Evolutionary conservation across 2,888 invertebrate genomes (phyloP).

Genomic region (Hyles lineata): DNA sequence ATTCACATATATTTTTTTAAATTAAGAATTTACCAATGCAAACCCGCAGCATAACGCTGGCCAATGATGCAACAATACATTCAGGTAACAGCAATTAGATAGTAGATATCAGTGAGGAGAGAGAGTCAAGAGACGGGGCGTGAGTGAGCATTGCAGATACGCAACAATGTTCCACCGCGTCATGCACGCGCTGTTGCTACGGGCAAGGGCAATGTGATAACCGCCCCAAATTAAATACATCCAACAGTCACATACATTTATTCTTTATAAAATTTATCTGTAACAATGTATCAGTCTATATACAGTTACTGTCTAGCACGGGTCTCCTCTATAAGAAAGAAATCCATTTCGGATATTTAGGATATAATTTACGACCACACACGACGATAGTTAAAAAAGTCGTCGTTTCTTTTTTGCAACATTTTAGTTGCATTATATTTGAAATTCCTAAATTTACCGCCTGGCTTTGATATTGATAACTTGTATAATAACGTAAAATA

Average conservation of each 20-base stretch:
- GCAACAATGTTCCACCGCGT: constrained; percentile 2
- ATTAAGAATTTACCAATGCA: neutral
- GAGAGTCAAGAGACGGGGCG: neutral
- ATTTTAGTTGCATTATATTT: too few relatives aligned
- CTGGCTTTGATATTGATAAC: too few relatives aligned
- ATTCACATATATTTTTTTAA: neutral
- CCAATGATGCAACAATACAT: neutral
- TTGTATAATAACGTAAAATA: too few relatives aligned
- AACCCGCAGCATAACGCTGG: neutral
- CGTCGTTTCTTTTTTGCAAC: too few relatives aligned
- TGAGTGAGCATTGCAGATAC: neutral
- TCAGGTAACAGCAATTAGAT: neutral
- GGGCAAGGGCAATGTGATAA: neutral
- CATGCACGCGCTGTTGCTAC: neutral
- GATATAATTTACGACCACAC: too few relatives aligned
- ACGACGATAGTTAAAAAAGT: too few relatives aligned
- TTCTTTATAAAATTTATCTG: neutral
- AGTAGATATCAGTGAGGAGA: neutral
- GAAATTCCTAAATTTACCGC: too few relatives aligned
- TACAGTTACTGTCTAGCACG: too few relatives aligned
- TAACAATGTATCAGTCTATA: neutral
- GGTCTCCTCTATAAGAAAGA: too few relatives aligned
- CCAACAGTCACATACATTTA: too few relatives aligned
- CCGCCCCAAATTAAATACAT: neutral
- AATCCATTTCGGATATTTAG: too few relatives aligned